A percentile compares a stretch with the other conserved stretches of the same genome.
Evolutionary conservation across 2,888 invertebrate species (phyloP).

Genomic region (Gonocerus acuteangulatus): DNA sequence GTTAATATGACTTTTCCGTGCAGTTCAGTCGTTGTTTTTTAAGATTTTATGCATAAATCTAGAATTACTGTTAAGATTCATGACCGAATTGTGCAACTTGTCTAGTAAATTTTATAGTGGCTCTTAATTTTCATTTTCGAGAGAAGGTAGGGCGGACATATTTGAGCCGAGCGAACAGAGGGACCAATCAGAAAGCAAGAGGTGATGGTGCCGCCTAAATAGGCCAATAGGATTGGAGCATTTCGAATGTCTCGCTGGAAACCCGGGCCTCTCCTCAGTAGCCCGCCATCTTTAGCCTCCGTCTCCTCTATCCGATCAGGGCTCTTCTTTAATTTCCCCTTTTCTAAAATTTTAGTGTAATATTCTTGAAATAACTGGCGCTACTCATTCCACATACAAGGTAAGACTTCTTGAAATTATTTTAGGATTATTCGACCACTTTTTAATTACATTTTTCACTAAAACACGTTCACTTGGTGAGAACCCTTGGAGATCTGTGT

Average conservation of each 20-base stretch:
- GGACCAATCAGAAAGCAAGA: background rate
- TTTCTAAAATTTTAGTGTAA: background rate
- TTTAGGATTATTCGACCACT: background rate
- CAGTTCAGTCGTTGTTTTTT: slow-evolving; percentile 6
- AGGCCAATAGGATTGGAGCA: background rate
- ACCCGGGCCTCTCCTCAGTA: slow-evolving; percentile 21
- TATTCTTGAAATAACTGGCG: background rate
- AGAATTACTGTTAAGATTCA: slow-evolving; percentile 9
- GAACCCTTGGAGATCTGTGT: background rate
- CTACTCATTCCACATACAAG: background rate
- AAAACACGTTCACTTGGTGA: slow-evolving; percentile 5
- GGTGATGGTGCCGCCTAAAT: background rate
- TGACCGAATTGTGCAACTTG: slow-evolving; percentile 14
- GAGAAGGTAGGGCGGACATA: slow-evolving; percentile 22
- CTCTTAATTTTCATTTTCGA: slow-evolving; percentile 15
- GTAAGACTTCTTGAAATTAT: background rate
- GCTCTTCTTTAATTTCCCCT: slow-evolving; percentile 8
- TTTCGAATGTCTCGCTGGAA: slow-evolving; percentile 6
- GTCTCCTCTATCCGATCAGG: slow-evolving; percentile 5
- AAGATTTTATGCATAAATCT: background rate
- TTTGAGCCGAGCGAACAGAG: background rate
- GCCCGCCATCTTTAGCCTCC: slow-evolving; percentile 24
- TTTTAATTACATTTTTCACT: background rate
- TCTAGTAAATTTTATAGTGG: slow-evolving; percentile 19
- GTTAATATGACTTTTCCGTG: background rate